Evolutionary conservation across 2,113 vertebrate species (phyloP).

Genomic region (Oreochromis niloticus): DNA sequence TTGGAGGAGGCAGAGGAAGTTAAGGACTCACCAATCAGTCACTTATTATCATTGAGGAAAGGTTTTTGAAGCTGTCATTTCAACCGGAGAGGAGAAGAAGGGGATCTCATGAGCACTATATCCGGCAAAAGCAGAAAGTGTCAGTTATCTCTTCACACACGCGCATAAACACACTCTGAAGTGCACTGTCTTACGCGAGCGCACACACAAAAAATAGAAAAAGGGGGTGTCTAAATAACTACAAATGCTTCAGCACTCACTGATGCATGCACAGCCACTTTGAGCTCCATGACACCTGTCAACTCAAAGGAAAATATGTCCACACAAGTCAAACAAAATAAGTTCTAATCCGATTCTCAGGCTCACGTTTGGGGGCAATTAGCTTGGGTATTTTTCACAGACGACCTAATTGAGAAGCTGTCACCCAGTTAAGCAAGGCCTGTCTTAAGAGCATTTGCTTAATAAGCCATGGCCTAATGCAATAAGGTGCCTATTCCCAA

Average conservation of each 20-base stretch:
- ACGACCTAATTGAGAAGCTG: slow-evolving; percentile 71
- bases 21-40: slow-evolving; percentile 62
- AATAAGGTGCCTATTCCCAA: slow-evolving; percentile 76
- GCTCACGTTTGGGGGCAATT: slow-evolving; percentile 58
- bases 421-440: slow-evolving; percentile 75
- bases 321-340: slow-evolving; percentile 27
- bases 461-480: slow-evolving; percentile 76
- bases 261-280: background rate
- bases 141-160: slow-evolving; percentile 8
- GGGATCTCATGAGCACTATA: slow-evolving; percentile 18
- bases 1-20: slow-evolving; percentile 63
- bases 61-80: slow-evolving; percentile 51
- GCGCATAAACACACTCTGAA: background rate
- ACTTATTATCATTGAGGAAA: slow-evolving; percentile 56
- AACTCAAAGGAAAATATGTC: slow-evolving; percentile 28
- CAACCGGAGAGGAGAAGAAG: slow-evolving; percentile 5
- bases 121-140: background rate
- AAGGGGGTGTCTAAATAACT: background rate
- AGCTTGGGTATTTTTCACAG: slow-evolving; percentile 60
- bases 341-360: slow-evolving; percentile 44
- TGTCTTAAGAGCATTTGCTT: slow-evolving; percentile 74
- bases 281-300: slow-evolving; percentile 46
- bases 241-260: background rate
- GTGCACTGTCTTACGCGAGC: background rate
- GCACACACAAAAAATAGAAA: slow-evolving; percentile 16